phyloP scores from a whole-genome alignment of 2,113 vertebrate genomes.

The Poicephalus meyeri region DNA sequence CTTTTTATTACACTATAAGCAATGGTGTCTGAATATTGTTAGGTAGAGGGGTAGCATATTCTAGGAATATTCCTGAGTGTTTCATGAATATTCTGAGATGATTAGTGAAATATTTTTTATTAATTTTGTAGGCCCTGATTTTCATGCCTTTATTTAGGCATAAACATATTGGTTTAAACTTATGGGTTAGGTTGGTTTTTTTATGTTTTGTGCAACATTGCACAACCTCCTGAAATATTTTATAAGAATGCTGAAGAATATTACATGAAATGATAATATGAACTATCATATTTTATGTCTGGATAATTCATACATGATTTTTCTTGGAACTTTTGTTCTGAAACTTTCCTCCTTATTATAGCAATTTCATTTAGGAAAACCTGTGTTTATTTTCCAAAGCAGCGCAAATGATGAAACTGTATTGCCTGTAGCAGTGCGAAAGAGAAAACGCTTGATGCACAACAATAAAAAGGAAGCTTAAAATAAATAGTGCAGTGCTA shows the following conservation, averaged over 20 bases:
- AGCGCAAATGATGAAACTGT: neutral
- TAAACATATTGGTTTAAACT: neutral
- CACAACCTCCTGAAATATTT: neutral
- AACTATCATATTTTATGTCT: neutral
- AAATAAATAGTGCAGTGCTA: neutral
- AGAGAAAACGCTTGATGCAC: neutral
- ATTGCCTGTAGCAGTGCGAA: neutral
- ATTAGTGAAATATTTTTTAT: neutral
- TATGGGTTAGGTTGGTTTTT: accelerated
- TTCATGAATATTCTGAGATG: neutral
- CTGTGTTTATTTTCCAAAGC: neutral
- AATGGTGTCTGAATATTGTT: neutral
- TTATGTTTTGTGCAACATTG: neutral
- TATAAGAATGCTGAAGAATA: neutral
- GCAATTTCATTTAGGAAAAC: neutral
- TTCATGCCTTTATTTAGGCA: neutral
- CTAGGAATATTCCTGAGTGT: neutral
- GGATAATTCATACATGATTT: neutral
- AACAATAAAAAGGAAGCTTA: conserved; percentile 8
- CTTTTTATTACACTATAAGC: neutral
- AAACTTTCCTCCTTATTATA: neutral
- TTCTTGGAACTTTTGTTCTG: neutral
- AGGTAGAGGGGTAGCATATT: neutral
- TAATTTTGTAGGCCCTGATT: accelerated
- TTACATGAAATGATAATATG: neutral